These are phyloP conservation scores for Ranitomeya variabilis DNA, from an alignment of 2,113 vertebrate genomes.

Conservation along the genomic window DNA sequence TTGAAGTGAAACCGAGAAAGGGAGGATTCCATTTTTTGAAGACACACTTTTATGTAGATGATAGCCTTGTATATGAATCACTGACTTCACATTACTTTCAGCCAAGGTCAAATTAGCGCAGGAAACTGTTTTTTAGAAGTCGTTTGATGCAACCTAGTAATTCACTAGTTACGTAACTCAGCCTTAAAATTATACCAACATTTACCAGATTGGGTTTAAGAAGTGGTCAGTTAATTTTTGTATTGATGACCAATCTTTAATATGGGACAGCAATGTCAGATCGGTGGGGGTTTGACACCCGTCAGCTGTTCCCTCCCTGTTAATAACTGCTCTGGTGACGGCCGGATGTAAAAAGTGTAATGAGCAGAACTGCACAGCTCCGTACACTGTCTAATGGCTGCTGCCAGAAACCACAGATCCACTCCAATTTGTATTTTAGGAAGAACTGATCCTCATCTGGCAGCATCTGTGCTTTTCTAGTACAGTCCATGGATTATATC, in stretches of 20 bases:
- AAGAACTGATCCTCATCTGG: too few species aligned
- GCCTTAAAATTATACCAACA: neutral
- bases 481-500: too few species aligned
- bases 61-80: constrained; percentile 17
- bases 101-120: neutral
- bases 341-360: too few species aligned
- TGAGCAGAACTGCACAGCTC: too few species aligned
- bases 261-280: too few species aligned
- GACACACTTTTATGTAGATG: constrained; percentile 28
- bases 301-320: too few species aligned
- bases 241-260: neutral
- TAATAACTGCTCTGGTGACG: too few species aligned
- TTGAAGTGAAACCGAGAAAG: constrained; percentile 20
- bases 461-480: too few species aligned
- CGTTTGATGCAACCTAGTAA: neutral
- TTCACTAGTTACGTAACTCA: neutral
- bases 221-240: neutral
- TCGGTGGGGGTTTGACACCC: too few species aligned
- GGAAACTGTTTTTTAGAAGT: neutral
- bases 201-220: neutral
- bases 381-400: too few species aligned
- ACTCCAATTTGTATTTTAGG: too few species aligned
- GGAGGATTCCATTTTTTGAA: constrained; percentile 11
- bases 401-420: too few species aligned
- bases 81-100: constrained; percentile 4